These are phyloP conservation scores for Cheilosia impressa DNA, from an alignment of 2,888 invertebrate genomes.

Conservation along the genomic window DNA sequence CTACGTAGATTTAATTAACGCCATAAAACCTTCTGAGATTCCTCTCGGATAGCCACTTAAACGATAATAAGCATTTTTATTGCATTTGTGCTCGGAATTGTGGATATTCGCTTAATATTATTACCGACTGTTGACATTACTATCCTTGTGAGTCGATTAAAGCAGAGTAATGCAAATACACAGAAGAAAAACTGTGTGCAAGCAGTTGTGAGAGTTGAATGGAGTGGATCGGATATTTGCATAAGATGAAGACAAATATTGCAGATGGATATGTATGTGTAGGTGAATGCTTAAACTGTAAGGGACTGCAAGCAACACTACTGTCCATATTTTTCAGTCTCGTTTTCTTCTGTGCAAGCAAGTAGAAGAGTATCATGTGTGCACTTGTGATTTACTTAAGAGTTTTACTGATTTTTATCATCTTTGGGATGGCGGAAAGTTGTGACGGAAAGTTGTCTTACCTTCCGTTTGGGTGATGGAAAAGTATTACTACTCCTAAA, in stretches of 20 bases:
- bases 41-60: conserved; percentile 17
- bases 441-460: not conserved
- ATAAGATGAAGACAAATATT: conserved; percentile 38
- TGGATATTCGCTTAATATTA: conserved; percentile 8
- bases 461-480: not conserved
- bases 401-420: not conserved
- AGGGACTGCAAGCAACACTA: not conserved
- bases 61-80: conserved; percentile 40
- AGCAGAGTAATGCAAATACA: conserved; percentile 22
- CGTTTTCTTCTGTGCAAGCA: too few species aligned
- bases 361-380: conserved; percentile 10
- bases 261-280: not conserved
- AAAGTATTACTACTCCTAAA: too few species aligned
- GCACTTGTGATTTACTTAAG: conserved; percentile 17
- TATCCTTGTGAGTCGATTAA: conserved; percentile 36
- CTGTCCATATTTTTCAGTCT: too few species aligned
- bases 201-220: conserved; percentile 30
- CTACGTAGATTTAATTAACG: conserved; percentile 29
- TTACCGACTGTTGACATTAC: conserved; percentile 20
- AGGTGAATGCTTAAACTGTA: not conserved
- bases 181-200: conserved; percentile 15
- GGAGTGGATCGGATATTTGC: conserved; percentile 31
- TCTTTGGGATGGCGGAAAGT: not conserved
- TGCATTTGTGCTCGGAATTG: too few species aligned
- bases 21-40: conserved; percentile 12